Evolutionary conservation across 2,888 invertebrate genomes (phyloP), one percentile per base, ranked within the genome.

Genomic region (Aromia moschata): DNA sequence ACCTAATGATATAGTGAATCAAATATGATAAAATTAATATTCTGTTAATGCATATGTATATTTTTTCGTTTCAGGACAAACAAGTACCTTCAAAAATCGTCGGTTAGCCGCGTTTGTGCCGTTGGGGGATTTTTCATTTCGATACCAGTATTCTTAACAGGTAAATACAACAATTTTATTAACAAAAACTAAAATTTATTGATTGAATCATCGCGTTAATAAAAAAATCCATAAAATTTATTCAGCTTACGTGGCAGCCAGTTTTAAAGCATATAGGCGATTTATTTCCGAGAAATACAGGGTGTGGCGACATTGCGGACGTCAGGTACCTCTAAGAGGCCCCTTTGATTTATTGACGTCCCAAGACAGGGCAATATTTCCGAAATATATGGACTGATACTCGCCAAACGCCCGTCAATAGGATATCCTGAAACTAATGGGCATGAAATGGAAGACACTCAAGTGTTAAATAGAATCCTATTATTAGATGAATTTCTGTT

Each of bases 61-160:
- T 70, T 57, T 69, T 74, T 76, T 74, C 76, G 66, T 89, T 88
- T 68, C 88, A 94, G 95, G 78, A 92, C 94, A 64, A 92, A 92
- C 80, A 93, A 94, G 82, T 96, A 94, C 82, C 85, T 96, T 79
- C 92, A 93, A 81, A 94, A 95, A 81, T 94, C 95, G 52, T 93
- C 95, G 62, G 89, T 92, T 66, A 95, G 94, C 63, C 85, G 96
- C 69, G 91, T 94, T 20, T 93, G 95, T 77, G 95, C 96, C 51
- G 92, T 96, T 64, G 93, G 93, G 71, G 96, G 95, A 65, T 96
- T 96, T 83, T 96, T 96, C 79, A 89, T 96, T 76, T 96, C 96
- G 57, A 94, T 96, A 83, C 96, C 96, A 69, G 92, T 94, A 69
- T 95, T 96, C 82, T 85, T 96, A 79, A 93, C 95, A 80, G 93